Conservation (phyloP, 2,113 vertebrate species). For the Myanophis thanlyinensis region DNA sequence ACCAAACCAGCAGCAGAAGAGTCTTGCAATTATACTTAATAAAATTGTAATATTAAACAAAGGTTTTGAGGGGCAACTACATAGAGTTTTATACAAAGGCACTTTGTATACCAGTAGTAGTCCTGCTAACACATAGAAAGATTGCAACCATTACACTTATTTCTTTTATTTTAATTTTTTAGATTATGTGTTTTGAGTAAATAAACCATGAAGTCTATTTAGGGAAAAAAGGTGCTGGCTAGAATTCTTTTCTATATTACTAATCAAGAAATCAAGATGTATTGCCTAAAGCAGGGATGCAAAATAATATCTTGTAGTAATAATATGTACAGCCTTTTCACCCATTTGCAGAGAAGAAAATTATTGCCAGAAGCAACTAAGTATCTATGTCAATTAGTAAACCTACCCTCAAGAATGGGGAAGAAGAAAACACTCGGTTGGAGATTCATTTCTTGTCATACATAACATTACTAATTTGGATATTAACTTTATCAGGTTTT, state of each 20-base stretch:
- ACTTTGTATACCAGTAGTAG: neutral
- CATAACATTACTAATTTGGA: conserved; percentile 55
- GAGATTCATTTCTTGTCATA: conserved; percentile 50
- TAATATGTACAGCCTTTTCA: conserved; percentile 29
- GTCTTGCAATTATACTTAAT: neutral
- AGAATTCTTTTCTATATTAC: conserved; percentile 22
- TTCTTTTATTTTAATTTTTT: neutral
- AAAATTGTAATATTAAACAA: neutral
- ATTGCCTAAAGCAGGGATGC: conserved; percentile 26
- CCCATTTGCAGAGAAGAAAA: conserved; percentile 48
- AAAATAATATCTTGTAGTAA: conserved; percentile 38
- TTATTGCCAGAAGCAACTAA: conserved; percentile 57
- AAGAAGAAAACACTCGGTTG: conserved; percentile 10
- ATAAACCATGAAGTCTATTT: conserved; percentile 15
- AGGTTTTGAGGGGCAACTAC: neutral
- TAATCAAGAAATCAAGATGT: neutral
- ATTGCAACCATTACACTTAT: conserved; percentile 3
- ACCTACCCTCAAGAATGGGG: neutral
- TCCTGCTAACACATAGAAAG: neutral
- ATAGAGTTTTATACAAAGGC: neutral
- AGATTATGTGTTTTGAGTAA: neutral
- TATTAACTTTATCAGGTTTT: conserved; percentile 49
- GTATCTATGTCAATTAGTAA: conserved; percentile 53
- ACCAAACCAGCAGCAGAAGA: neutral
- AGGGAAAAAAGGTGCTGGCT: conserved; percentile 24